Percentiles rank a stretch among this genome's conserved stretches.
phyloP scores from a whole-genome alignment of 2,888 invertebrate genomes.

The Diaprepes abbreviatus region DNA sequence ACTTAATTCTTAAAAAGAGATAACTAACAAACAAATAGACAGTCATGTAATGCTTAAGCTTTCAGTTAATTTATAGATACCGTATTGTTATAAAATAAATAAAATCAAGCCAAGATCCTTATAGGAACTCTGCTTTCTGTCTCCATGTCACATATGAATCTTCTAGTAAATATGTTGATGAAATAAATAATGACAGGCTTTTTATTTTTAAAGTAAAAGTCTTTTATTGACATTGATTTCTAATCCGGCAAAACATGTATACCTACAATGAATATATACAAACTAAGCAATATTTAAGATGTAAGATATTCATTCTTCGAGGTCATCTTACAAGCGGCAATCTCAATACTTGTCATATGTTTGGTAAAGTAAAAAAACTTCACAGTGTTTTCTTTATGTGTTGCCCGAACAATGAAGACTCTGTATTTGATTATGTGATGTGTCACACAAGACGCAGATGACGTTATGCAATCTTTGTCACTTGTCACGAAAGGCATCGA shows the following conservation, averaged over 20 bases:
- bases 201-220: no score
- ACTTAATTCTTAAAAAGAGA: no score
- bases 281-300: slow-evolving; percentile 28
- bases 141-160: no score
- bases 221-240: slow-evolving; percentile 28
- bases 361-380: slow-evolving; percentile 53
- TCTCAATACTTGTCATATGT: slow-evolving; percentile 57
- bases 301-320: slow-evolving; percentile 53
- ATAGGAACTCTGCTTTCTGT: no score
- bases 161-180: no score
- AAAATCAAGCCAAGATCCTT: no score
- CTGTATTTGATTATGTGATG: slow-evolving; percentile 60
- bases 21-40: no score
- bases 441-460: slow-evolving; percentile 53
- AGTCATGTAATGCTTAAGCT: no score
- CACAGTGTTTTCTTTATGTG: slow-evolving; percentile 60
- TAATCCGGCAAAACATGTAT: slow-evolving; percentile 13
- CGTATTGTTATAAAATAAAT: no score
- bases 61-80: no score
- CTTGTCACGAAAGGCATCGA: slow-evolving; percentile 27
- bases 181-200: no score
- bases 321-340: slow-evolving; percentile 57
- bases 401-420: slow-evolving; percentile 58
- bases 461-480: slow-evolving; percentile 35
- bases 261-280: slow-evolving; percentile 31